These are phyloP conservation scores for Pangasius krempfi DNA, from an alignment of 2,797 vertebrate species.

Conservation along the genomic window DNA sequence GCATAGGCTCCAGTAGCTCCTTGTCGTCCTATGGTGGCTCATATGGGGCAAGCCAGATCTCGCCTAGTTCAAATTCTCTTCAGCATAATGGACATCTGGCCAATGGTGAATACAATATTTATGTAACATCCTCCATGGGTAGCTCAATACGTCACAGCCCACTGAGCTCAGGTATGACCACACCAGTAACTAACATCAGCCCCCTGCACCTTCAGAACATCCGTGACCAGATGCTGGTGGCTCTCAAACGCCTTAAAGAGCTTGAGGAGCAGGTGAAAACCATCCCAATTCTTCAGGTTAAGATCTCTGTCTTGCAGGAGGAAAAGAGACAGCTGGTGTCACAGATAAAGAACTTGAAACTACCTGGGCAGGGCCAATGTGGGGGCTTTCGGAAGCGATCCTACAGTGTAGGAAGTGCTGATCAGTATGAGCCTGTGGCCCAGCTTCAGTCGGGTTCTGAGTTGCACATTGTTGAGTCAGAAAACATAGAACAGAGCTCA, in stretches of 20 bases:
- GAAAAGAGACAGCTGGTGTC: slow-evolving; percentile 90
- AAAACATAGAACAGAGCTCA: slow-evolving; percentile 80
- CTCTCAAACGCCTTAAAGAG: slow-evolving; percentile 91
- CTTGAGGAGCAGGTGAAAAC: slow-evolving; percentile 94
- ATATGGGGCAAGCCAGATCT: slow-evolving; percentile 75
- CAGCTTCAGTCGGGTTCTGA: slow-evolving; percentile 79
- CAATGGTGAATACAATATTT: slow-evolving; percentile 82
- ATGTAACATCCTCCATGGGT: slow-evolving; percentile 84
- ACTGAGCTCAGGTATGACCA: slow-evolving; percentile 91
- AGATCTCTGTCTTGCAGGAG: slow-evolving; percentile 96
- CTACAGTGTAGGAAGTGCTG: slow-evolving; percentile 90
- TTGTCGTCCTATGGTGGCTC: slow-evolving; percentile 88
- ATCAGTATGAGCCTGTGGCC: slow-evolving; percentile 84
- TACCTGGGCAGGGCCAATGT: slow-evolving; percentile 63
- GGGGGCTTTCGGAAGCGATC: slow-evolving; percentile 87
- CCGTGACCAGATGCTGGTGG: slow-evolving; percentile 96
- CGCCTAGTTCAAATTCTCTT: slow-evolving; percentile 72
- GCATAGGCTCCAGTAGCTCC: slow-evolving; percentile 90
- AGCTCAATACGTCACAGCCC: slow-evolving; percentile 96
- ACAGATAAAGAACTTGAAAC: slow-evolving; percentile 85
- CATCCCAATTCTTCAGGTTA: slow-evolving; percentile 96
- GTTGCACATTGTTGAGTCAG: slow-evolving; percentile 86
- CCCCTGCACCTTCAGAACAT: slow-evolving; percentile 94
- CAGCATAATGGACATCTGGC: slow-evolving; percentile 84
- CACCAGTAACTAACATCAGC: slow-evolving; percentile 92